These are phyloP conservation scores for Hemaris fuciformis DNA, from an alignment of 2,888 invertebrate genomes.

Conservation along the genomic window DNA sequence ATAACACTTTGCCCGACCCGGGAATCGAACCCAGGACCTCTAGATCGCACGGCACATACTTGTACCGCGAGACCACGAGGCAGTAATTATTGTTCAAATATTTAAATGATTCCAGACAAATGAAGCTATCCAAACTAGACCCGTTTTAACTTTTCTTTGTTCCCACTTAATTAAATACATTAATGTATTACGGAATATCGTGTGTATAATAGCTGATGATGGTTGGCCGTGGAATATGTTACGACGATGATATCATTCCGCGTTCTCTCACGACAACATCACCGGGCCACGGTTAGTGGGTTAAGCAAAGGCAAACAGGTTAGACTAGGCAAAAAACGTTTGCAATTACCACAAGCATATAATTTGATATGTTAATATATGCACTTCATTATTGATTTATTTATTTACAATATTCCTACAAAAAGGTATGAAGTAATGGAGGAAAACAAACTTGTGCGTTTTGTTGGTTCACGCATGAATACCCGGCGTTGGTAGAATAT, in stretches of 20 bases:
- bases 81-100: too few species aligned
- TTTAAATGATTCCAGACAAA: too few species aligned
- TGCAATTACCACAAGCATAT: background rate
- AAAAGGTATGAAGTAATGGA: background rate
- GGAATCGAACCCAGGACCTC: too few species aligned
- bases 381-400: background rate
- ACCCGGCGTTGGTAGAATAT: background rate
- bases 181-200: conserved; percentile 18
- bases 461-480: background rate
- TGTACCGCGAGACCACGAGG: too few species aligned
- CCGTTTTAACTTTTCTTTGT: background rate
- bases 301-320: conserved; percentile 50
- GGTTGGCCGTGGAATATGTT: conserved; percentile 31
- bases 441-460: background rate
- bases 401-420: background rate
- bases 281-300: conserved; percentile 40
- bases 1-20: too few species aligned
- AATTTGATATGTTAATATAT: conserved; percentile 3
- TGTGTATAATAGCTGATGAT: conserved; percentile 41
- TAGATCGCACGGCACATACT: too few species aligned
- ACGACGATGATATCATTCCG: conserved; percentile 54
- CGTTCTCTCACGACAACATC: conserved; percentile 37
- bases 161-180: conserved; percentile 13
- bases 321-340: conserved; percentile 13
- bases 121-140: background rate